Evolutionary conservation across 2,888 invertebrate genomes (phyloP), one percentile per base, ranked within the genome.

Genomic region (Conchocele bisecta): DNA sequence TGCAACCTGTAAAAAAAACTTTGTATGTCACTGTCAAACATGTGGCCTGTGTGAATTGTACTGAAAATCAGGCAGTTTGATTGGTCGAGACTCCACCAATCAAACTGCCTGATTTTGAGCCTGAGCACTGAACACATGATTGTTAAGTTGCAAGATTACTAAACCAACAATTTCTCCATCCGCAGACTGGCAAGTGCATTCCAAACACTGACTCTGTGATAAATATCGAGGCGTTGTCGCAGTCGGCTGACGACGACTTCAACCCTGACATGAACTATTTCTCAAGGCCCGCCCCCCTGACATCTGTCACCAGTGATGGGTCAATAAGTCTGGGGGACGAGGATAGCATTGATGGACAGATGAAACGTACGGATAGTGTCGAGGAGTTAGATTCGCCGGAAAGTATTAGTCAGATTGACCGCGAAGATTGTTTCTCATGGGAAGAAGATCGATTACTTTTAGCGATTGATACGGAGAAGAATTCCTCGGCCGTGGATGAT

Each of bases 401-500:
- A 65, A 86, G 87, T 64, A 85, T 88, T 39, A 81, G 75, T 56
- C 81, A 86, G 54, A 88, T 88, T 26, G 88, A 88, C 54, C 75
- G 74, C 20, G 88, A 88, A 56, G 88, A 88, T 56, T 86, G 87
- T 61, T 88, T 88, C 57, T 88, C 86, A 5, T 89, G 88, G 87
- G 88, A 89, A 51, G 88, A 88, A 17, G 90, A 89, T 67, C 81
- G 81, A 35, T 69, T 88, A 17, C 80, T 87, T 15, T 75, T 90
- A 42, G 66, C 86, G n/a, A 87, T 88, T 39, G 82, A 70, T 54
- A 59, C 53, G 3, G 72, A 71, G 29, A 65, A 71, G 58, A 53
- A 56, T 39, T 64, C 65, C 17, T 59, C 61, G 15, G 60, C 65
- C 17, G 68, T 75, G 2, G 75, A 77, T 33, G 77, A 74, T 17